Evolutionary conservation across 2,113 vertebrate species (phyloP).

Genomic region (Oryctolagus cuniculus): DNA sequence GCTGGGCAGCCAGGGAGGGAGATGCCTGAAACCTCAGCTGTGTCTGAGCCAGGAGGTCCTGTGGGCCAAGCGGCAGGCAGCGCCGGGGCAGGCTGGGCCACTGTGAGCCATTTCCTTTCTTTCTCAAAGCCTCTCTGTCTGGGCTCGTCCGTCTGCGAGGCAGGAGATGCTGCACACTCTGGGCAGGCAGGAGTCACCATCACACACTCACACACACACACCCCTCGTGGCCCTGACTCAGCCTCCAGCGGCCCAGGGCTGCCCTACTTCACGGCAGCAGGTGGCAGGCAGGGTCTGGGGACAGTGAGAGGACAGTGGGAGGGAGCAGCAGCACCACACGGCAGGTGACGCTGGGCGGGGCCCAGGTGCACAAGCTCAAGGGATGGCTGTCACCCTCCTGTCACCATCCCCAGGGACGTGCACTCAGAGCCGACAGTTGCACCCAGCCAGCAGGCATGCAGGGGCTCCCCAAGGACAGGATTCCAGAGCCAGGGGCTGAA

Average conservation of each 20-base stretch:
- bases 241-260: not conserved
- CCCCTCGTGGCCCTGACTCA: slow-evolving; percentile 62
- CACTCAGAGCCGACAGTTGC: not conserved
- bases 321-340: not conserved
- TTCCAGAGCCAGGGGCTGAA: not conserved
- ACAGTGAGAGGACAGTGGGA: not conserved
- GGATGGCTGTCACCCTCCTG: not conserved
- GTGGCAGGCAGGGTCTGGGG: not conserved
- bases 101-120: not conserved
- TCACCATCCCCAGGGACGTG: not conserved
- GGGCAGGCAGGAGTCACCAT: not conserved
- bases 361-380: not conserved
- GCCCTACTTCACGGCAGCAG: not conserved
- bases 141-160: not conserved
- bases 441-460: not conserved
- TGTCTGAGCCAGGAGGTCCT: not conserved
- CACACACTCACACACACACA: not conserved
- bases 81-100: rapidly evolving
- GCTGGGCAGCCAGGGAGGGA: not conserved
- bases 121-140: slow-evolving; percentile 44
- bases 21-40: rapidly evolving
- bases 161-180: not conserved
- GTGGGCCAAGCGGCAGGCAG: not conserved
- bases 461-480: not conserved
- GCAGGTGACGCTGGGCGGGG: not conserved